Base-by-base conservation (phyloP, 2,888 invertebrate species). In the Dasysyrphus tricinctus region DNA sequence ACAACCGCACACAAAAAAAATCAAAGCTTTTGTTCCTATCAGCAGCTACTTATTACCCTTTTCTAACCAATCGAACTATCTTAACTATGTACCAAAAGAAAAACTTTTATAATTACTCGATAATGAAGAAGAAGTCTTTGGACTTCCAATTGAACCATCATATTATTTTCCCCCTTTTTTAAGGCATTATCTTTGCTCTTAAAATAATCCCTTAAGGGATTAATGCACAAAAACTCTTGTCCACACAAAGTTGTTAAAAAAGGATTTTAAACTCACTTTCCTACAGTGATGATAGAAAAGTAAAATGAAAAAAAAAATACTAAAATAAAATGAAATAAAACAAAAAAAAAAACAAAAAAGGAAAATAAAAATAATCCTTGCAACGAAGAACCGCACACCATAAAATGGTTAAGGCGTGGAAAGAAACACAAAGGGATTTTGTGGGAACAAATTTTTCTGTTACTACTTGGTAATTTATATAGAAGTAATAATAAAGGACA, bases 71-170 rank as follows among this genome's bases (percentile, higher is more conserved):
- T 76, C 70, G 54, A 81, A 70, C 61, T 70, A 39, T 9, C 70
- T 54, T 69, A 24, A 32, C 63, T 34, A 63, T 14, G 7, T 12
- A 5, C 0, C 0, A 14, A 59, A 49, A 7, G 77, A 44, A 65
- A 47, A 81, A 77, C 77, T 81, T 81, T 72, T 51, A 57, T 77
- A 81, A 77, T 72, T 81, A 72, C 65, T 81, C 65, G 49, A 72
- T 72, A 72, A 81, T 72, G 42, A 72, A 49, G 24, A 11, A 32
- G 44, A 7, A 24, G 16, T 39, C 47, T 39, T 32, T 57, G 65
- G 65, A 42, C 73, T 80, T 73, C 73, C 73, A 65, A 80, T 74
- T 80, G 49, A 72, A 57, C 63, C 24, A 3, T 51, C 54, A 12
- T 56, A 44, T 72, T 42, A n/a, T 63, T 9, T 47, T 57, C 16